A percentile compares a stretch with the other conserved stretches of the same genome.
These are phyloP conservation scores for Corythornis madagascariensis DNA, from an alignment of 2,113 vertebrate genomes.

Conservation along the genomic window DNA sequence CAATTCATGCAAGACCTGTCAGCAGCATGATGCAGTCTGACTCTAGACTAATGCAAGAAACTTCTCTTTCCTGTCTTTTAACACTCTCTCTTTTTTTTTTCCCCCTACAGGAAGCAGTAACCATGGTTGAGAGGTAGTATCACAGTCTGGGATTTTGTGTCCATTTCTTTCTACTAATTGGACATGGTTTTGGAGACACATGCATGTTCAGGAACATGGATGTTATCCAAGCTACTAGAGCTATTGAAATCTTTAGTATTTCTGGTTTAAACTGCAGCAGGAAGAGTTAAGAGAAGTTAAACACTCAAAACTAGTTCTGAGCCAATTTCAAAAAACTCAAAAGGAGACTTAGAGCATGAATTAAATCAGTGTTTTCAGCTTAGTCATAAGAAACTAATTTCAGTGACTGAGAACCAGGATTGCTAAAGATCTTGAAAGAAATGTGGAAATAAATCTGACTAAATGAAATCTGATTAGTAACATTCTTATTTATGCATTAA, in stretches of 20 bases:
- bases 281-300: background rate
- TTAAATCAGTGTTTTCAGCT: constrained; percentile 35
- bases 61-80: background rate
- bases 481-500: background rate
- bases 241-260: background rate
- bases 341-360: constrained; percentile 2
- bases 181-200: background rate
- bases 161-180: background rate
- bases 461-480: background rate
- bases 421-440: constrained; percentile 23
- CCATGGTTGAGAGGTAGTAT: constrained; percentile 87
- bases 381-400: constrained; percentile 32
- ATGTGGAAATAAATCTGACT: constrained; percentile 6
- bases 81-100: constrained; percentile 22
- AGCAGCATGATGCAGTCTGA: background rate
- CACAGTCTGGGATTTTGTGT: background rate
- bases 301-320: background rate
- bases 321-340: background rate
- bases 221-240: background rate
- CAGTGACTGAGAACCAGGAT: background rate
- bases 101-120: constrained; percentile 81
- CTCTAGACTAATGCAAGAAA: background rate
- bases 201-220: background rate
- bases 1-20: background rate
- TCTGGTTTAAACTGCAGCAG: background rate